Percentiles rank a stretch among this genome's conserved stretches.
These are phyloP conservation scores for Caenorhabditis remanei DNA, from an alignment of 1,140 invertebrate genomes.

Conservation along the genomic window DNA sequence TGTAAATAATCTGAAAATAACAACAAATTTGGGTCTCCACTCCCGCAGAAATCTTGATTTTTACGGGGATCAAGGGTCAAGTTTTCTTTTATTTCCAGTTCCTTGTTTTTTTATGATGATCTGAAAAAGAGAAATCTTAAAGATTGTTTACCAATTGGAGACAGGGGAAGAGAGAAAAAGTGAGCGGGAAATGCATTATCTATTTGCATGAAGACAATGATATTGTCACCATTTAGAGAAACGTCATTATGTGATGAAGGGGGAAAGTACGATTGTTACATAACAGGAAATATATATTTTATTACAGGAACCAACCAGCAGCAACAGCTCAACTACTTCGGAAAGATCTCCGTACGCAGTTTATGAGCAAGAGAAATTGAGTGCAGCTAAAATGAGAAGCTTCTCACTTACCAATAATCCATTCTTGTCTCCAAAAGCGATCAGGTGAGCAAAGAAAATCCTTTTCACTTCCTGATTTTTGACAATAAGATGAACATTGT, in stretches of 20 bases:
- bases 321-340: constrained; percentile 25
- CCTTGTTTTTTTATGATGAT: constrained; percentile 14
- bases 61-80: neutral
- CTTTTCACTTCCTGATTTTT: neutral
- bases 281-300: neutral
- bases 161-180: neutral
- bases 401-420: constrained; percentile 37
- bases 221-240: neutral
- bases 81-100: neutral
- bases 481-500: neutral
- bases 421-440: constrained; percentile 39
- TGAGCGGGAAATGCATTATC: constrained; percentile 5
- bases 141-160: constrained; percentile 18
- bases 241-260: constrained; percentile 13
- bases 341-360: constrained; percentile 39
- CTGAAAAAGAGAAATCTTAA: neutral
- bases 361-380: constrained; percentile 49
- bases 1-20: neutral
- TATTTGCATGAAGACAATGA: constrained; percentile 53
- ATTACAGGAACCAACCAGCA: constrained; percentile 49
- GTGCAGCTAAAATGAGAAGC: constrained; percentile 39
- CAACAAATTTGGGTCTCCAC: neutral
- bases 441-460: neutral
- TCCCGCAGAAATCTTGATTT: constrained; percentile 19
- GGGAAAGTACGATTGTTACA: neutral